Conservation (phyloP, 2,797 vertebrate genomes). For the Gorsachius magnificus region DNA sequence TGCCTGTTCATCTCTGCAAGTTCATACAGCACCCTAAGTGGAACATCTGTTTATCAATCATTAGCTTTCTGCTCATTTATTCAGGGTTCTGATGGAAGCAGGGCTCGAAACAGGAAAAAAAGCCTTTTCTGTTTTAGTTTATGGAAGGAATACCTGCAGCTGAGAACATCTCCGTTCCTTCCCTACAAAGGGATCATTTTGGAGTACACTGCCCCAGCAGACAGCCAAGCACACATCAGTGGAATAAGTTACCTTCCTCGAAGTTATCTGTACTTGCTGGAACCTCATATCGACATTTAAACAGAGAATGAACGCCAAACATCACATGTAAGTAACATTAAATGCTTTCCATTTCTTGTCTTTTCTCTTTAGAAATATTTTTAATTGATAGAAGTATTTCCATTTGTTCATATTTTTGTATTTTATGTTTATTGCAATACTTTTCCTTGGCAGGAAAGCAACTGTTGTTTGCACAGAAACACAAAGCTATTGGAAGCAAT, state of each 20-base stretch:
- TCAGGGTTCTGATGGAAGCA: neutral
- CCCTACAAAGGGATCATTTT: neutral
- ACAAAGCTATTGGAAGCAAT: neutral
- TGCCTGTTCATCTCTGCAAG: neutral
- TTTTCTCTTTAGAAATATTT: neutral
- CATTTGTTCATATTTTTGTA: neutral
- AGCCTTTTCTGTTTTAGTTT: neutral
- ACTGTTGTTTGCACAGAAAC: neutral
- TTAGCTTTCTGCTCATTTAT: neutral
- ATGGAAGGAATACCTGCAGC: neutral
- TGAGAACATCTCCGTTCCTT: neutral
- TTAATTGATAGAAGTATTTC: neutral
- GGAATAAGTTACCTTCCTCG: neutral
- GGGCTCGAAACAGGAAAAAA: neutral
- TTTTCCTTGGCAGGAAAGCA: neutral
- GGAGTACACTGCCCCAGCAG: neutral
- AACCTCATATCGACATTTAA: neutral
- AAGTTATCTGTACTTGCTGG: neutral
- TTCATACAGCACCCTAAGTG: neutral
- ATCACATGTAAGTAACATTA: neutral
- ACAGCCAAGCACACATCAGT: neutral
- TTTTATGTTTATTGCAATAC: neutral
- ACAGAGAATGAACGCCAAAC: neutral
- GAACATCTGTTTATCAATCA: neutral
- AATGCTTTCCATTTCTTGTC: neutral